Evolutionary conservation across 2,797 vertebrate genomes (phyloP), one percentile per base, ranked within the genome.

Genomic region (Cuculus canorus): DNA sequence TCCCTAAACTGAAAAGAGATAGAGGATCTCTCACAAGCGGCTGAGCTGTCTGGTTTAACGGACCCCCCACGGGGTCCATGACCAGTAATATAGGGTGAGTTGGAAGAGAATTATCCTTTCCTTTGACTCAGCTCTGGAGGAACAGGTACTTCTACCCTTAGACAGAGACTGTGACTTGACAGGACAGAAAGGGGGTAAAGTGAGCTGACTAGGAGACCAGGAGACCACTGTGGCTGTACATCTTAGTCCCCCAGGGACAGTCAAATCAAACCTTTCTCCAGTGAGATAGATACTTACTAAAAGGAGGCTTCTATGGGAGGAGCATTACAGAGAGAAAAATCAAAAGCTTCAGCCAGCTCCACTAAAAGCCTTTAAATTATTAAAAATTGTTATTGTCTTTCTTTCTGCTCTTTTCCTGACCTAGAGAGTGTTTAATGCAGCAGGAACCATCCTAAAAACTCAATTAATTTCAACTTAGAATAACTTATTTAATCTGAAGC

Each of bases 391-490:
- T 91, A 88, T 88, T 96, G 65, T 59, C 82, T 94, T 91, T 94
- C 91, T 95, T 92, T 96, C 83, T 30, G 0, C n/a, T 92, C 79
- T 91, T 96, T 89, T 81, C 32, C 39, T 89, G 81, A 92, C 76
- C 48, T 81, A 27, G 37, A 72, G 64, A 92, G 71, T 92, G 43
- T 90, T 96, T 95, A 93, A 79, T 95, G 60, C 82, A 84, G 64
- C 84, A 71, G 53, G 47, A 96, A 91, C 63, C 41, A 94, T 92
- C 96, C 0, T 10, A 93, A 81, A 96, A 96, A 96, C 78, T 95
- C 82, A 86, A 91, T 95, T 96, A 96, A 96, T 96, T 95, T 97
- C 87, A 73, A 95, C 52, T 97, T 94, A 94, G 82, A 95, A 96
- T 84, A 82, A 91, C 71, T 91, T 93, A 88, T 94, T 89, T 95